phyloP scores from a whole-genome alignment of 2,797 vertebrate species.

The Linurgus olivaceus region DNA sequence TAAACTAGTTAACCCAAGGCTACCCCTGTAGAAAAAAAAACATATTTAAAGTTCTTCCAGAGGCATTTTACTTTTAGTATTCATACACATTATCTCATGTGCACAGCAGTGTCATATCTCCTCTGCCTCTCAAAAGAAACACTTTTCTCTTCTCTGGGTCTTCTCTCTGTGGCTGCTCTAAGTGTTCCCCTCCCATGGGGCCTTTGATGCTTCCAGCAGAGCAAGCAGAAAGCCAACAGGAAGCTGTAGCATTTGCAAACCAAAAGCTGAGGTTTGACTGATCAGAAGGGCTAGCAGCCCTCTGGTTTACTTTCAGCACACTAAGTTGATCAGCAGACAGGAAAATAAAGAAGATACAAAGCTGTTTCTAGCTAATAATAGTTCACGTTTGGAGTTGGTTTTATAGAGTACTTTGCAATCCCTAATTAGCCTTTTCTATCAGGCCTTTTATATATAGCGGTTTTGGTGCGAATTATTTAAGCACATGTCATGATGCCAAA shows the following conservation, averaged over 20 bases:
- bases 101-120: neutral
- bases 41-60: neutral
- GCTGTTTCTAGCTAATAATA: neutral
- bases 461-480: neutral
- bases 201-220: neutral
- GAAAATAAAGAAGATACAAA: neutral
- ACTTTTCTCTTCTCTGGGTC: neutral
- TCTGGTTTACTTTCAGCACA: neutral
- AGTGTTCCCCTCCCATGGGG: neutral
- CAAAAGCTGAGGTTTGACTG: neutral
- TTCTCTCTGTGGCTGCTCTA: neutral
- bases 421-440: neutral
- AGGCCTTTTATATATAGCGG: neutral
- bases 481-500: neutral
- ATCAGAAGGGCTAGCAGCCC: neutral
- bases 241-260: neutral
- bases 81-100: neutral
- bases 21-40: neutral
- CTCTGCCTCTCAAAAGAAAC: neutral
- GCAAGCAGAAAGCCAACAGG: neutral
- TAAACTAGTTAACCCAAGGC: neutral
- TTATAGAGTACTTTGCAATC: neutral
- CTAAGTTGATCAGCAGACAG: neutral
- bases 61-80: neutral
- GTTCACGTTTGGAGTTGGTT: neutral